phyloP scores from a whole-genome alignment of 2,797 vertebrate genomes.

The Mormyrus hasselquistii region DNA sequence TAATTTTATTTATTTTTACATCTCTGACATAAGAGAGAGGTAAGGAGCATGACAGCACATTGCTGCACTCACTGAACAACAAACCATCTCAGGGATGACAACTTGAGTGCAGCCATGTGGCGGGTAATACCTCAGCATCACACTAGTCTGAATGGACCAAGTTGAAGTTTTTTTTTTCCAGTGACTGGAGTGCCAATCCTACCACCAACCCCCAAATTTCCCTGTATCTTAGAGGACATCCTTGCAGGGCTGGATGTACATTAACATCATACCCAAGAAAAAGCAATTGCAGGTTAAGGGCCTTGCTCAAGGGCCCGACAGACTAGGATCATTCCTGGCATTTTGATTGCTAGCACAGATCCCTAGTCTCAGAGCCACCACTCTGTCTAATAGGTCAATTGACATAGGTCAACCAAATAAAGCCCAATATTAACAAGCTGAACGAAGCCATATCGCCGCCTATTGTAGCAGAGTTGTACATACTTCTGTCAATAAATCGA shows the following conservation, averaged over 20 bases:
- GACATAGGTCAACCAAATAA: neutral
- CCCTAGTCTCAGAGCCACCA: neutral
- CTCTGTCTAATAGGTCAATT: neutral
- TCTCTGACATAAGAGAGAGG: neutral
- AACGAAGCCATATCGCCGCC: neutral
- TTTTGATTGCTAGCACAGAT: neutral
- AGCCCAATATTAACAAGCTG: neutral
- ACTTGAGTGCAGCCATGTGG: neutral
- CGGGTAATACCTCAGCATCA: neutral
- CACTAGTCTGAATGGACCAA: neutral
- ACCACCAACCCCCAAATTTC: neutral
- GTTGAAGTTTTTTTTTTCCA: too few relatives aligned
- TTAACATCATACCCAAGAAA: neutral
- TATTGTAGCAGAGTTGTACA: neutral
- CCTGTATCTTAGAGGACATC: neutral
- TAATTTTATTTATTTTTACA: neutral
- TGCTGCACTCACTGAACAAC: neutral
- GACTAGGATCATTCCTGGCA: neutral
- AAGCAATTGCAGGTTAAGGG: neutral
- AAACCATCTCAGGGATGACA: neutral
- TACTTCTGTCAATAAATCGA: neutral
- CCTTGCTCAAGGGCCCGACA: too few relatives aligned
- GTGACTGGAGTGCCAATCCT: neutral
- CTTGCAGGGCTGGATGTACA: neutral
- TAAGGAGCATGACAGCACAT: neutral